phyloP scores from a whole-genome alignment of 2,113 vertebrate species.

The Microtus richardsoni region DNA sequence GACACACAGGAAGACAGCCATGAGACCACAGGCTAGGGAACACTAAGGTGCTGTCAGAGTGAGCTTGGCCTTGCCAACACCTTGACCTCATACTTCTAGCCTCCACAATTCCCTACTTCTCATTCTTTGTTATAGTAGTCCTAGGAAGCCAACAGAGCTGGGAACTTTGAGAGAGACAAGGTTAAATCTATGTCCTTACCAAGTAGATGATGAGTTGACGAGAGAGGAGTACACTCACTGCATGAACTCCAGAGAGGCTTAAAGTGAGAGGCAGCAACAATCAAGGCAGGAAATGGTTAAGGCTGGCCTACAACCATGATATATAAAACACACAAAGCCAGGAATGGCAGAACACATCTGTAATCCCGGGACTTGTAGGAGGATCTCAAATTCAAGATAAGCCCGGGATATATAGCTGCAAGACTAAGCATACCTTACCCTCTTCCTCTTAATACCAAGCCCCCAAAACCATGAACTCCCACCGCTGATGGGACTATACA shows the following conservation, averaged over 20 bases:
- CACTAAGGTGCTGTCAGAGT: not conserved
- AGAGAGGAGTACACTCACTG: not conserved
- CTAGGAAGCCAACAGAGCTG: not conserved
- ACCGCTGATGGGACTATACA: not conserved
- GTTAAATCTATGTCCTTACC: not conserved
- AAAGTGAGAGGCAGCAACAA: not conserved
- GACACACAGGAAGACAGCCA: not conserved
- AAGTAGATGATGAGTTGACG: not conserved
- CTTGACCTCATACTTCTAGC: not conserved
- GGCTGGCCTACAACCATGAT: not conserved
- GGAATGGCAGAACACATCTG: not conserved
- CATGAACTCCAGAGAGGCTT: not conserved
- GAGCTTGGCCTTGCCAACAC: no score
- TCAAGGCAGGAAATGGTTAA: not conserved
- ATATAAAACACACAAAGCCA: not conserved
- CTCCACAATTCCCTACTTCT: not conserved
- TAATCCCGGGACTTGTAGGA: not conserved
- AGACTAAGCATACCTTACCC: not conserved
- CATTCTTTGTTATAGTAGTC: not conserved
- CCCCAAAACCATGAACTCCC: not conserved
- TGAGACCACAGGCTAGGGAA: not conserved
- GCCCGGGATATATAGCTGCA: no score
- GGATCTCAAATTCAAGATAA: not conserved
- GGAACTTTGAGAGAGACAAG: not conserved
- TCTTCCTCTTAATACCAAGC: not conserved